Evolutionary conservation across 2,113 vertebrate species (phyloP).

Genomic region (Orycteropus afer): DNA sequence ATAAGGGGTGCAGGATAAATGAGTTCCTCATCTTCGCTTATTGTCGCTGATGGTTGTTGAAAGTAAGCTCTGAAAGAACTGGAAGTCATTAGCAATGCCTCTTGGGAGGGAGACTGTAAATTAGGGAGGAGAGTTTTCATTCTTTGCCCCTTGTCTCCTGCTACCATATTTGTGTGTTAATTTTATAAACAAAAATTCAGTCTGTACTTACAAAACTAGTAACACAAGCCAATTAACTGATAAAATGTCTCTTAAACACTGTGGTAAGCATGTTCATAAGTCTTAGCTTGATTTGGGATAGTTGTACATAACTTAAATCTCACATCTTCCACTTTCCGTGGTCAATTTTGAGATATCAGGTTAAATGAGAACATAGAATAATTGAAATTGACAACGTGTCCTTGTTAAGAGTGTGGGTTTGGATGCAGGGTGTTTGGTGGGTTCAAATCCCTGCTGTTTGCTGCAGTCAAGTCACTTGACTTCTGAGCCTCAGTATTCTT

Average conservation of each 20-base stretch:
- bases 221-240: conserved; percentile 66
- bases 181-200: not conserved
- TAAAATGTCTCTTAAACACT: conserved; percentile 37
- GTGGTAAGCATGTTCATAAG: not conserved
- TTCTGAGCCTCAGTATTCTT: not conserved
- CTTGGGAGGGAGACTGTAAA: not conserved
- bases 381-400: not conserved
- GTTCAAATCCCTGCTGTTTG: not conserved
- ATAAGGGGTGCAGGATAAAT: not conserved
- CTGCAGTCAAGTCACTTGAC: not conserved
- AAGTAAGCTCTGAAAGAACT: not conserved
- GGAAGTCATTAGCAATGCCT: not conserved
- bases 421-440: not conserved
- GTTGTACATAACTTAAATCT: not conserved
- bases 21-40: not conserved
- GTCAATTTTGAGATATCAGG: not conserved
- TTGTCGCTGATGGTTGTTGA: fast-evolving
- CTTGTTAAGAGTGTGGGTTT: not conserved
- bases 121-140: not conserved
- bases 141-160: no score
- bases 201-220: conserved; percentile 73
- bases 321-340: not conserved
- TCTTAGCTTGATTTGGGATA: not conserved
- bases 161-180: not conserved
- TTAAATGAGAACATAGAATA: not conserved